Evolutionary conservation across 53 echinoderm and acorn worm species (phyloP).

Genomic region (Arbacia lixula): DNA sequence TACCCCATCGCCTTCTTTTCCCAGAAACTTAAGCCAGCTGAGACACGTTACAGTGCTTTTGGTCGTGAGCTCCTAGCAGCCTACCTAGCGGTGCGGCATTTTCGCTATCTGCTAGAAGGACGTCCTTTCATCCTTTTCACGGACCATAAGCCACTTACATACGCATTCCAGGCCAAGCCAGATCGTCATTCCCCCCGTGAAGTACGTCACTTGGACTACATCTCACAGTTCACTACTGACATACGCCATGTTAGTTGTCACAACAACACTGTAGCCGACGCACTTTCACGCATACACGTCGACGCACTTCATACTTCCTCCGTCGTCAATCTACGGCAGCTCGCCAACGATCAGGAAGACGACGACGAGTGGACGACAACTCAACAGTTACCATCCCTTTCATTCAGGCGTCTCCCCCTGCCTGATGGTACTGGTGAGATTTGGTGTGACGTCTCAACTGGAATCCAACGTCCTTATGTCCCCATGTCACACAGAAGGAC

Average conservation of each 20-base stretch:
- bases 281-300: conserved; percentile 22
- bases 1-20: conserved; percentile 64
- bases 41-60: conserved; percentile 52
- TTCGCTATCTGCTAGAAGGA: conserved; percentile 57
- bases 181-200: not conserved
- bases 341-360: no score
- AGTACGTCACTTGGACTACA: not conserved
- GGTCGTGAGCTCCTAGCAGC: conserved; percentile 49
- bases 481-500: conserved; percentile 18
- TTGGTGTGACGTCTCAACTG: no score
- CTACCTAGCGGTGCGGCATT: conserved; percentile 47
- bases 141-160: conserved; percentile 49
- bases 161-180: not conserved
- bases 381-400: no score
- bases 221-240: not conserved
- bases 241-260: conserved; percentile 27
- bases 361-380: not conserved
- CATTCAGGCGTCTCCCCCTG: no score
- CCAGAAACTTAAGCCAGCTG: conserved; percentile 45
- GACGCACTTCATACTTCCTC: conserved; percentile 28
- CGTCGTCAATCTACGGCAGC: no score
- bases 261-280: conserved; percentile 34
- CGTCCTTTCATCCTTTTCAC: conserved; percentile 28
- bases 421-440: no score
- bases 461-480: conserved; percentile 55